Conservation (phyloP, 2,797 vertebrate genomes). For the Microctenopoma steveboyesi region DNA sequence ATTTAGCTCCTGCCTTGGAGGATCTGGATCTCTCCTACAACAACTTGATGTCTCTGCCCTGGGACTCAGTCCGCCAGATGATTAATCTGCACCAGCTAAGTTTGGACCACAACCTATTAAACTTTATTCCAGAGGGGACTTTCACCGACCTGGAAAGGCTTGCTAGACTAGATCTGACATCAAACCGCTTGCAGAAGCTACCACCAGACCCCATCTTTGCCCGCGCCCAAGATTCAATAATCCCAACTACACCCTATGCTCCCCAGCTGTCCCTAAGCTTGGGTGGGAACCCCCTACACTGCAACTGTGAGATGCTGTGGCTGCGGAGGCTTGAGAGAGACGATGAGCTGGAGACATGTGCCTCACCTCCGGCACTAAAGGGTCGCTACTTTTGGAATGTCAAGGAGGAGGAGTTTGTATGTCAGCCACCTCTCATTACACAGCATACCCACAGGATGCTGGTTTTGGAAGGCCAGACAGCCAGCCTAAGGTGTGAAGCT, state of each 20-base stretch:
- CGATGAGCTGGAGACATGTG: conserved; percentile 94
- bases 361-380: conserved; percentile 90
- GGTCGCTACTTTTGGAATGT: conserved; percentile 95
- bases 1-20: conserved; percentile 89
- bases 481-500: conserved; percentile 91
- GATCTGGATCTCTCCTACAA: conserved; percentile 96
- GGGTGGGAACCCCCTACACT: conserved; percentile 93
- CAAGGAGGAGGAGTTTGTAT: conserved; percentile 91
- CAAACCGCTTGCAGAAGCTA: conserved; percentile 92
- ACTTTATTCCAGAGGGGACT: conserved; percentile 93
- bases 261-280: conserved; percentile 90
- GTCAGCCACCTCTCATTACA: conserved; percentile 92
- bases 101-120: conserved; percentile 93
- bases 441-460: conserved; percentile 92
- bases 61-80: conserved; percentile 92
- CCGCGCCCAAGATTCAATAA: conserved; percentile 86
- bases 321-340: conserved; percentile 90
- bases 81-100: conserved; percentile 94
- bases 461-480: conserved; percentile 91
- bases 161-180: conserved; percentile 92
- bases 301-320: conserved; percentile 96
- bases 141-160: conserved; percentile 91
- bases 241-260: conserved; percentile 85
- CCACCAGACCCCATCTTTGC: conserved; percentile 93
- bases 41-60: conserved; percentile 89